Evolutionary conservation across 2,113 vertebrate species (phyloP), one percentile per base, ranked within the genome.

Genomic region (Halcyon senegalensis): DNA sequence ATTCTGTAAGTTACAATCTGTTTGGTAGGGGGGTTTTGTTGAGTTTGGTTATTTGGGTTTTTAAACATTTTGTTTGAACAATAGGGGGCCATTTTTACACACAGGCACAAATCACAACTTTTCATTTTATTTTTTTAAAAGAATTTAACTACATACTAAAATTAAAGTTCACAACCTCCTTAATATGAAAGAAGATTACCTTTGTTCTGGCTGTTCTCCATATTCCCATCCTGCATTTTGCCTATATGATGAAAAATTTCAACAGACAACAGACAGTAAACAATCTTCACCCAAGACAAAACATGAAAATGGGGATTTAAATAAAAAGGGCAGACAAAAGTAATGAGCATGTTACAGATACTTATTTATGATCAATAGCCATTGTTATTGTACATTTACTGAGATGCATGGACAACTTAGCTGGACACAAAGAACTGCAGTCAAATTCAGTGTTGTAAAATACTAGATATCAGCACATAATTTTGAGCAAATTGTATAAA

Each of bases 191-290:
- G 97, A 96, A 94, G 94, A 98, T 99, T 99, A 99, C 99, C 99
- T 99, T 99, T 99, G 98, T 99, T 99, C 98, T 99, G 99, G 99
- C 98, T 99, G 99, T 98, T 98, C 98, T 99, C 99, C 99, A 99
- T 98, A 99, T 99, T 99, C 97, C 99, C 99, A 99, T 99, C 99
- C 98, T 99, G 99, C 99, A 99, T 99, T 99, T 99, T 99, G 99
- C 99, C 99, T 99, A 99, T 99, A 99, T 94, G 98, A 99, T 99
- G 99, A 98, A 99, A 98, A 99, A 99, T 99, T 98, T 98, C 97
- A 98, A 99, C 99, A 99, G 98, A 99, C 98, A 99, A 99, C 99
- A 99, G 98, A 99, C 98, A 97, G 94, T 98, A 98, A 99, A 98
- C 93, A 98, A 97, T 97, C 98, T 98, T 98, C 98, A 98, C 96